phyloP scores from a whole-genome alignment of 1,140 invertebrate species.

The Drosophila nigromelanica region DNA sequence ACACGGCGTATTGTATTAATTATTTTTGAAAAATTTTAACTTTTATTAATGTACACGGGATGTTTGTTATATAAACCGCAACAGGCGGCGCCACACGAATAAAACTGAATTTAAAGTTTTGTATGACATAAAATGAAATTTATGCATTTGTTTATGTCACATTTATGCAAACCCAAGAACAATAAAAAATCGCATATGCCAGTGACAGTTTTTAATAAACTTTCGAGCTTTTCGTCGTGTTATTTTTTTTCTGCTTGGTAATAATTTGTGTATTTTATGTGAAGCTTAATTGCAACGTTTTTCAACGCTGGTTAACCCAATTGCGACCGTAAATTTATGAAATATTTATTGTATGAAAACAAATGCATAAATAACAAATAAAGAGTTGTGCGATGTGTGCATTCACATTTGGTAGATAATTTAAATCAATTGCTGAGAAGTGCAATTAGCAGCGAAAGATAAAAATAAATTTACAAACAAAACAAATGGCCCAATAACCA shows the following conservation, averaged over 20 bases:
- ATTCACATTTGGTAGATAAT: slow-evolving; percentile 69
- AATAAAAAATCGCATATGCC: slow-evolving; percentile 66
- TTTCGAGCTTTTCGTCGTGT: slow-evolving; percentile 36
- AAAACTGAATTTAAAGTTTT: slow-evolving; percentile 29
- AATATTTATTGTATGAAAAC: slow-evolving; percentile 68
- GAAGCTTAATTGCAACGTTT: slow-evolving; percentile 72
- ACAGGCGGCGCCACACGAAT: slow-evolving; percentile 5
- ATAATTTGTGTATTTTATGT: slow-evolving; percentile 52
- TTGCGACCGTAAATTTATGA: slow-evolving; percentile 74
- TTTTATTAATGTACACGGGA: neutral
- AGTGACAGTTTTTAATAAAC: slow-evolving; percentile 77
- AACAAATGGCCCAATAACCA: slow-evolving; percentile 68
- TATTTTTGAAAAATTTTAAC: neutral
- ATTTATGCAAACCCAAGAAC: slow-evolving; percentile 61
- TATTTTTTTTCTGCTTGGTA: slow-evolving; percentile 23
- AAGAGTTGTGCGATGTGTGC: slow-evolving; percentile 11
- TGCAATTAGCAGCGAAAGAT: slow-evolving; percentile 79
- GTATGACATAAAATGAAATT: slow-evolving; percentile 58
- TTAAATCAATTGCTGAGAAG: slow-evolving; percentile 81
- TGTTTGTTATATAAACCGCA: slow-evolving; percentile 13
- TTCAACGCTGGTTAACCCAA: slow-evolving; percentile 76
- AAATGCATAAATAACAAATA: slow-evolving; percentile 49
- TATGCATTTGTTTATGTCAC: slow-evolving; percentile 73
- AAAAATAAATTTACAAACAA: slow-evolving; percentile 73
- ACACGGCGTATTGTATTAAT: neutral